phyloP scores from a whole-genome alignment of 2,797 vertebrate genomes.

The Malurus leucopterus region DNA sequence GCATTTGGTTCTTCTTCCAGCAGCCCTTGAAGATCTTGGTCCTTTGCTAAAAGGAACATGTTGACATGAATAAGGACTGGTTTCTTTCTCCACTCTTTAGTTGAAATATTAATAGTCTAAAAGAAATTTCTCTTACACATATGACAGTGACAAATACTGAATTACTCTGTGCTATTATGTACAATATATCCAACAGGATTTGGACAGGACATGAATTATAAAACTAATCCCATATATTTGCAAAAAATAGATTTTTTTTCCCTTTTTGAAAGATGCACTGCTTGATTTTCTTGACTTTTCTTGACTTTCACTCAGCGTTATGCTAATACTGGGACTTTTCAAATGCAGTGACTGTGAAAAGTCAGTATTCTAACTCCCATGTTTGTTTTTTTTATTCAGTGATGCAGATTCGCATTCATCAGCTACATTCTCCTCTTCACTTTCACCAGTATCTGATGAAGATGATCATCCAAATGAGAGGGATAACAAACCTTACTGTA shows the following conservation, averaged over 20 bases:
- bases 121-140: not conserved
- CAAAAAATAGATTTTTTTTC: fast-evolving
- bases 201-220: not conserved
- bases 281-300: not conserved
- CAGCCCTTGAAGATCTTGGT: not conserved
- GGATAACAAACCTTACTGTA: conserved; percentile 57
- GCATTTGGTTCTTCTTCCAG: not conserved
- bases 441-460: conserved; percentile 64
- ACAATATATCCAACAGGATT: not conserved
- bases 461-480: conserved; percentile 72
- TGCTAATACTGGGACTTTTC: not conserved
- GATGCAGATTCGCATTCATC: conserved; percentile 81
- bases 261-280: not conserved
- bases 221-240: not conserved
- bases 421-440: conserved; percentile 61
- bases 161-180: not conserved
- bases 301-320: not conserved
- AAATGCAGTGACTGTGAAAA: not conserved
- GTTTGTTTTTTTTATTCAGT: conserved; percentile 58
- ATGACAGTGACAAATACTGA: not conserved
- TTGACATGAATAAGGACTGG: not conserved
- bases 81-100: not conserved
- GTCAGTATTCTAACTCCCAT: not conserved
- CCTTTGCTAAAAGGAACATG: fast-evolving
- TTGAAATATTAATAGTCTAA: not conserved